Conservation (phyloP, 2,888 invertebrate genomes). For the Melipona beecheii region DNA sequence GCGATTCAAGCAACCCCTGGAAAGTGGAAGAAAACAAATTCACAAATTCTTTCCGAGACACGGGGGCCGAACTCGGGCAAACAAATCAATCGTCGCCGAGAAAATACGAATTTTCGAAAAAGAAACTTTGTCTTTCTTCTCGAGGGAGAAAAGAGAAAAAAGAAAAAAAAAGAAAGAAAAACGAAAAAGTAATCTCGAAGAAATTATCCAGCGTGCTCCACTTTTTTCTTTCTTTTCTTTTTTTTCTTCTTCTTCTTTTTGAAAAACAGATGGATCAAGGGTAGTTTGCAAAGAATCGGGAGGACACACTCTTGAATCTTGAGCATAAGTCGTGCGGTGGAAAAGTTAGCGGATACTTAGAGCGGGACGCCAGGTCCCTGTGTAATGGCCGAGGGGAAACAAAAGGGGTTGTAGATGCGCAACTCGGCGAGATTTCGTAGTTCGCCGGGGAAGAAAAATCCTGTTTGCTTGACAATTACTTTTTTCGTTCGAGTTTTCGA, state of each 20-base stretch:
- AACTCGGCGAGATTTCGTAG: constrained; percentile 33
- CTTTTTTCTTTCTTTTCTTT: background rate
- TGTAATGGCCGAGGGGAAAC: constrained; percentile 49
- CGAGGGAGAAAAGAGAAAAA: too few species aligned
- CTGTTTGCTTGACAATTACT: constrained; percentile 52
- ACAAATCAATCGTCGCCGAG: constrained; percentile 11
- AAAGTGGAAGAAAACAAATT: constrained; percentile 25
- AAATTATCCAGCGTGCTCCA: background rate
- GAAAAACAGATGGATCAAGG: background rate
- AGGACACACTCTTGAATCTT: constrained; percentile 10
- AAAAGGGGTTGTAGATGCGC: background rate
- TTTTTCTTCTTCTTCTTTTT: too few species aligned
- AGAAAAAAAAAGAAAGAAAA: too few species aligned
- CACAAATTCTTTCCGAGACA: constrained; percentile 18
- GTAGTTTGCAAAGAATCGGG: constrained; percentile 41
- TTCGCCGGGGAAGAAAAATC: constrained; percentile 22
- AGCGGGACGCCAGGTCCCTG: constrained; percentile 37
- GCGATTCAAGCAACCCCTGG: background rate
- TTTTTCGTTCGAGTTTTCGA: constrained; percentile 44
- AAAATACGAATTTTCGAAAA: background rate
- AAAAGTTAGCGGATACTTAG: constrained; percentile 64
- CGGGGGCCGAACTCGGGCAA: constrained; percentile 3
- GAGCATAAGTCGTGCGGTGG: constrained; percentile 58
- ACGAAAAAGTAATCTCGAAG: background rate
- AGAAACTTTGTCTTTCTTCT: background rate